These are phyloP conservation scores for Montifringilla adamsi DNA, from an alignment of 2,113 vertebrate species.

Conservation along the genomic window DNA sequence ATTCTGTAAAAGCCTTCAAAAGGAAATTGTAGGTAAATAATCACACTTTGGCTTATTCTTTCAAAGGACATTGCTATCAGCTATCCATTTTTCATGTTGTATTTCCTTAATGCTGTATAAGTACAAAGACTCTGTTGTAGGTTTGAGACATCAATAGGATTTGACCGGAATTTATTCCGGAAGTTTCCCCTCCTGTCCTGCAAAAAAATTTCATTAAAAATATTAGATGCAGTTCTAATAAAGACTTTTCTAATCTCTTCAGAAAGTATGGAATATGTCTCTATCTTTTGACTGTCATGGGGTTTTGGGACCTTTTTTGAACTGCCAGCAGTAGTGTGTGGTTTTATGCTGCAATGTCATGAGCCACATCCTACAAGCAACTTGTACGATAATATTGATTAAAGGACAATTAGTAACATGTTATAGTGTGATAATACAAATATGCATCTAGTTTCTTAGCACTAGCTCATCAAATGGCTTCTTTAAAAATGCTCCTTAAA, in stretches of 20 bases:
- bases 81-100: not conserved
- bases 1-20: not conserved
- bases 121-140: not conserved
- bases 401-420: not conserved
- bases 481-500: not conserved
- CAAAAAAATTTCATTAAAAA: not conserved
- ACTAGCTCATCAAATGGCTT: not conserved
- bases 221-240: not conserved
- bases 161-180: not conserved
- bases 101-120: not conserved
- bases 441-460: not conserved
- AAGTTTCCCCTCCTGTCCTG: not conserved
- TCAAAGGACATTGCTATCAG: not conserved
- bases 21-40: not conserved
- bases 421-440: not conserved
- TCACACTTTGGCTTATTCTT: not conserved
- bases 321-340: not conserved
- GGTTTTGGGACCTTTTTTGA: not conserved
- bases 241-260: not conserved
- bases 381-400: not conserved
- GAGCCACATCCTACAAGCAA: not conserved
- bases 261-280: not conserved
- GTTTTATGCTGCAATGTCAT: not conserved
- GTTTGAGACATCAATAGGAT: not conserved
- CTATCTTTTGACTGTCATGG: accelerated